Base-by-base conservation (phyloP, 2,797 vertebrate genomes). In the Lates japonicus region DNA sequence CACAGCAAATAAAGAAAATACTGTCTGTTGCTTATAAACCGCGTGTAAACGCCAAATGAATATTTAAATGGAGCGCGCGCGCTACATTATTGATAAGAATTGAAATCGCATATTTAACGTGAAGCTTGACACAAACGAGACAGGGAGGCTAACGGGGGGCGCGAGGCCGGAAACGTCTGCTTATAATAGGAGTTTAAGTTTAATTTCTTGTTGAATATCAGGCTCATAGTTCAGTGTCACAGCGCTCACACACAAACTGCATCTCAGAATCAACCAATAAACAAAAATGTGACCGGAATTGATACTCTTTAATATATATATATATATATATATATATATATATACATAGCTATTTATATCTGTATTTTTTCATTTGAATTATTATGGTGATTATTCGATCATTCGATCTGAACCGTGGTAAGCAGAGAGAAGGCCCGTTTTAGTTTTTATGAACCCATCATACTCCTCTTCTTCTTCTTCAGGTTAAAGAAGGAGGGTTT, bases 51-150 rank as follows among this genome's bases (percentile, higher is more conserved):
- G 82, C 61, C 0, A 39, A 20, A 78, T 89, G 22, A 86, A 89
- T 90, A 89, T 92, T 91, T 91, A 79, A 89, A 85, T 87, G 69
- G 64, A n/a, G 77, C 66, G 14, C 19, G 62, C 33, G 71, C 5
- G 70, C 63, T 90, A 80, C 81, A 91, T 91, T 88, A 91, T 90
- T 92, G 80, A 89, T 91, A 66, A 33, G 80, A 82, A 83, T 63
- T 83, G 71, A 85, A 83, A 86, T 87, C 81, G 29, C 72, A 64
- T 74, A 85, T 88, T 84, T 80, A 88, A 88, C 78, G 80, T 78
- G 64, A n/a, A n/a, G n/a, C 65, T 74, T 54, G 78, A 85, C 85
- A 74, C 81, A 80, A 85, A 79, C 62, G 65, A 84, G 75, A 74
- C 68, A 31, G 54, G n/a, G 31, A 31, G 57, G 33, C 6, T 13